Percentiles rank a stretch among this genome's conserved stretches.
phyloP scores from a whole-genome alignment of 2,113 vertebrate genomes.

The Nannospalax galili region DNA sequence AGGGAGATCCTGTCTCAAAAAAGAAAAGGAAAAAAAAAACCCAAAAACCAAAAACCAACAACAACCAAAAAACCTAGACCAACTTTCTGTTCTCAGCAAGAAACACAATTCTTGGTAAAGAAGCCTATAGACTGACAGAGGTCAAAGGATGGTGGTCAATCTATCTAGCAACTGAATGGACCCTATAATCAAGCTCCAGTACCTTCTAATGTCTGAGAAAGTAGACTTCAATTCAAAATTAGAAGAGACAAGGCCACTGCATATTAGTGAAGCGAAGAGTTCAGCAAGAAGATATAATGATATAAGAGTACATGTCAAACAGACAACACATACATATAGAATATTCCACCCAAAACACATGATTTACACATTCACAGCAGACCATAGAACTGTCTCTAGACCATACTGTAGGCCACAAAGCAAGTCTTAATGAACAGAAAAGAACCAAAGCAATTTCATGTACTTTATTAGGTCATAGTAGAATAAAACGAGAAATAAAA shows the following conservation, averaged over 20 bases:
- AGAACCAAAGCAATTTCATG: neutral
- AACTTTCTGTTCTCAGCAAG: no score
- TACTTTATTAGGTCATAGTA: neutral
- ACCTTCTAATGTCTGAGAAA: neutral
- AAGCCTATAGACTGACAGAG: no score
- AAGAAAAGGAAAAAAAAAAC: no score
- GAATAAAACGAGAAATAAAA: neutral
- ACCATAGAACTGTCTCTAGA: neutral
- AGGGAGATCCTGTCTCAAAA: no score
- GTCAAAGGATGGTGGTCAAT: neutral
- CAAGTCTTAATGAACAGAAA: neutral
- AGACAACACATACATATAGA: neutral
- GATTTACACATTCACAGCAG: neutral
- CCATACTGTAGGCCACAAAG: no score
- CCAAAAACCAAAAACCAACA: no score
- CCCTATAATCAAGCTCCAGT: neutral
- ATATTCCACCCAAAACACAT: neutral
- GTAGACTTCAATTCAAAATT: neutral
- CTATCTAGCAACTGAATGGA: neutral
- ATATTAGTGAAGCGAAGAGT: neutral
- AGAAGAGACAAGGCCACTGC: neutral
- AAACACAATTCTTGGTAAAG: neutral
- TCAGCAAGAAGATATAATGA: neutral
- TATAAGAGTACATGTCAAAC: neutral
- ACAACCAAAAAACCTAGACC: no score